Conservation (phyloP, 2,113 vertebrate genomes). For the Lagopus muta region DNA sequence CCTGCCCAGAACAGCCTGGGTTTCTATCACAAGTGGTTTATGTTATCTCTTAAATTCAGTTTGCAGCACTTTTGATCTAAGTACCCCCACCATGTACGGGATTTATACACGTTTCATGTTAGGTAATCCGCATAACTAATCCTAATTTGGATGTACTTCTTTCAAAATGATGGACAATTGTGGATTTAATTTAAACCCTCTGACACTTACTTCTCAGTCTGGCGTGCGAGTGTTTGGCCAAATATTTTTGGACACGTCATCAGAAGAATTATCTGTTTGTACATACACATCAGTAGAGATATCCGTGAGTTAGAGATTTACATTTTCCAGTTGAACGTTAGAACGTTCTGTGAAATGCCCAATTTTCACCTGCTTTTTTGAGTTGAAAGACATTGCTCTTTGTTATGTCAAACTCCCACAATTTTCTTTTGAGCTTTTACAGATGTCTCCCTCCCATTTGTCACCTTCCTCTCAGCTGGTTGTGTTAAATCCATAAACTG, state of each 20-base stretch:
- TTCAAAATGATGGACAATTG: slow-evolving; percentile 28
- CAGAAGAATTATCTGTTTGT: neutral
- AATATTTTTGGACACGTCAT: fast-evolving
- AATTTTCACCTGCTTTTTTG: slow-evolving; percentile 11
- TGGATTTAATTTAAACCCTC: slow-evolving; percentile 32
- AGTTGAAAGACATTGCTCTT: slow-evolving; percentile 2
- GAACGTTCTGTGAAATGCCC: neutral
- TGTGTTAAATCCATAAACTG: slow-evolving; percentile 54
- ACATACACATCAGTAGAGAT: neutral
- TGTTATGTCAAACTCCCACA: slow-evolving; percentile 29
- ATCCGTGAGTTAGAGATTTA: neutral
- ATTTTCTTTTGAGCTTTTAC: slow-evolving; percentile 40
- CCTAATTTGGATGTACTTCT: slow-evolving; percentile 62
- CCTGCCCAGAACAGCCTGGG: neutral
- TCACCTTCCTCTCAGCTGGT: slow-evolving; percentile 28
- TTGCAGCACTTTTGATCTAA: neutral
- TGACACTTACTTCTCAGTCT: neutral
- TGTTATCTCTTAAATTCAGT: slow-evolving; percentile 36
- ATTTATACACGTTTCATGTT: neutral
- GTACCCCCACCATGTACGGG: neutral
- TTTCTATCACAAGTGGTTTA: slow-evolving; percentile 4
- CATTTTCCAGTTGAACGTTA: neutral
- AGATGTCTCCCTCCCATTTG: neutral
- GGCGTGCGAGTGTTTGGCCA: neutral
- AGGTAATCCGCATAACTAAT: slow-evolving; percentile 53